Percentiles rank a stretch among this genome's conserved stretches.
Conservation (phyloP, 2,888 invertebrate genomes). For the Drosophila paramelanica region DNA sequence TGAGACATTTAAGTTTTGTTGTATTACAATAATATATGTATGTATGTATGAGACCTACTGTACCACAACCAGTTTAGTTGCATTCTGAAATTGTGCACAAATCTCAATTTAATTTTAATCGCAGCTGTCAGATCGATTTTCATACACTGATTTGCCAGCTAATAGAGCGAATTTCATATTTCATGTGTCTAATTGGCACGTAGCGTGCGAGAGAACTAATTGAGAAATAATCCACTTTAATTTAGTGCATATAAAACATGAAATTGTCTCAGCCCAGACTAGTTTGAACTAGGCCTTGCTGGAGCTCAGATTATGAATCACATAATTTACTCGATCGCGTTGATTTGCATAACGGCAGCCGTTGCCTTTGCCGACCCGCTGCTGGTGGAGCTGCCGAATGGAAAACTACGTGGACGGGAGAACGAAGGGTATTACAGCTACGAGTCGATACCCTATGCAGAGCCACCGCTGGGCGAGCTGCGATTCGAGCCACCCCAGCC, state of each 20-base stretch:
- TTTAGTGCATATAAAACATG: neutral
- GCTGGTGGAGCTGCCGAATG: constrained; percentile 67
- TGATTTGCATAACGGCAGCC: constrained; percentile 3
- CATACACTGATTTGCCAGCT: neutral
- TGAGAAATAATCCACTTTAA: neutral
- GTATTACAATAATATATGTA: neutral
- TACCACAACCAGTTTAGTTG: too few species aligned
- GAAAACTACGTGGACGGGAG: constrained; percentile 73
- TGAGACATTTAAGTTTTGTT: neutral
- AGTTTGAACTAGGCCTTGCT: constrained; percentile 12
- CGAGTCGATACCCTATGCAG: constrained; percentile 89
- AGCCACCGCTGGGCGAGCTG: constrained; percentile 88
- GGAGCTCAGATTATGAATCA: constrained; percentile 4
- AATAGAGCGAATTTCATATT: constrained; percentile 12
- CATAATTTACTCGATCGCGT: neutral
- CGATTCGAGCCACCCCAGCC: constrained; percentile 86
- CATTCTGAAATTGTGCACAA: neutral
- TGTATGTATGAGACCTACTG: neutral
- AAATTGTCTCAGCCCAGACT: neutral
- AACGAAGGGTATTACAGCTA: constrained; percentile 86
- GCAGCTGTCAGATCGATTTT: neutral
- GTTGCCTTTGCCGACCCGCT: constrained; percentile 35
- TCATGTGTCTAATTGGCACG: neutral
- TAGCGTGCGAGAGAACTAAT: constrained; percentile 2
- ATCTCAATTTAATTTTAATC: neutral